Evolutionary conservation across 1,140 invertebrate genomes (phyloP), one percentile per base, ranked within the genome.

Genomic region (Akabosia matsudoensis): DNA sequence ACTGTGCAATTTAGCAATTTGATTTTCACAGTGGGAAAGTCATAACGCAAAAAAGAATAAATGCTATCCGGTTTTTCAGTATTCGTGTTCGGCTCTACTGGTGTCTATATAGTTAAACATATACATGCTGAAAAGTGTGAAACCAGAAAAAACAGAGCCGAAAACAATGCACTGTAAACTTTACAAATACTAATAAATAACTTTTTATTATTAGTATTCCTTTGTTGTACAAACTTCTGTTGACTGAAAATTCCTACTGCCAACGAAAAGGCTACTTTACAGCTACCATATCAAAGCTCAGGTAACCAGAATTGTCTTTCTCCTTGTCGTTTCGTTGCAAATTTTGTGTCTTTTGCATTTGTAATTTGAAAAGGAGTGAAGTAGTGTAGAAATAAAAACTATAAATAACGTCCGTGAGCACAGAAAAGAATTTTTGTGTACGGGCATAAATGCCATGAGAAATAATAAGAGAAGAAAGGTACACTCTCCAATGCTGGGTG

Each of bases 151-250:
- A n/a, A 18, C 7, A 18, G 37, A 45, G 37, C 7, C 7, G 18
- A 45, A 45, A 61, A 61, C 54, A 61, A 61, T n/a, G 54, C 54
- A 22, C 54, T 16, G 14, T 61, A 61, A 61, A 61, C 4, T 14
- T 61, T 24, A 13, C 13, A 14, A 61, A 14, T 61, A 61, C 13
- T 61, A 61, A 61, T 61, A 61, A 61, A n/a, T n/a, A 61, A 10
- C 24, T 61, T 14, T 61, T 61, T n/a, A n/a, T 61, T n/a, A n/a
- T 61, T 61, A 61, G 54, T 61, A 61, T 61, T 61, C 54, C 24
- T n/a, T 61, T 61, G 54, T 61, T 61, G 24, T 24, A 45, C 37
- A 10, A 61, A 61, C 54, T 61, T 16, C 54, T 61, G 54, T 61
- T 61, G 54, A 61, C 54, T 61, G 54, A 61, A 61, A 10, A 61